A percentile compares a stretch with the other conserved stretches of the same genome.
Conservation (phyloP, 2,113 vertebrate genomes). For the Ellobius talpinus region DNA sequence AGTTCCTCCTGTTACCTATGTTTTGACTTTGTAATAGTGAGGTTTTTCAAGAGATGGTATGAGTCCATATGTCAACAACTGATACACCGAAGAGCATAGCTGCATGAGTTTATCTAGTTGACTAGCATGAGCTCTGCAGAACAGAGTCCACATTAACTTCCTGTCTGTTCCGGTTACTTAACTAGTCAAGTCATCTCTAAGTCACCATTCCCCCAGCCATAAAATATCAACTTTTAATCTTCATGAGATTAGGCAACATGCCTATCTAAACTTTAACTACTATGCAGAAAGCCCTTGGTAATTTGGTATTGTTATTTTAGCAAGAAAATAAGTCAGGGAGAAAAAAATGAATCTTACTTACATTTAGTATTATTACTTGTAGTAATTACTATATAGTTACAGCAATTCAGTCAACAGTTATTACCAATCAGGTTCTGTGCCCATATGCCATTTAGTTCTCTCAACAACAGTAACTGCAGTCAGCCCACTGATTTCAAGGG, state of each 20-base stretch:
- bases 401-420: conserved; percentile 26
- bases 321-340: neutral
- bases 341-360: neutral
- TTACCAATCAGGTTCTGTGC: neutral
- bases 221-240: neutral
- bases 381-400: neutral
- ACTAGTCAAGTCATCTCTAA: neutral
- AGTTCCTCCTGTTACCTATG: neutral
- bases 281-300: neutral
- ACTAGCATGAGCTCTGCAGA: neutral
- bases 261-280: neutral
- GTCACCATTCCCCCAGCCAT: neutral
- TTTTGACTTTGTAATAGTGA: neutral
- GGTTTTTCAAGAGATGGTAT: neutral
- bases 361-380: neutral
- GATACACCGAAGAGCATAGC: neutral
- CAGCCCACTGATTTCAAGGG: neutral
- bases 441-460: neutral
- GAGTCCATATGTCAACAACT: neutral
- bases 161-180: neutral
- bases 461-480: neutral
- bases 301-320: conserved; percentile 2
- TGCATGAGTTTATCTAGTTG: neutral
- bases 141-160: neutral
- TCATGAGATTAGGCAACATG: neutral